Evolutionary conservation across 2,888 invertebrate genomes (phyloP).

Genomic region (Nemotelus pantherinus): DNA sequence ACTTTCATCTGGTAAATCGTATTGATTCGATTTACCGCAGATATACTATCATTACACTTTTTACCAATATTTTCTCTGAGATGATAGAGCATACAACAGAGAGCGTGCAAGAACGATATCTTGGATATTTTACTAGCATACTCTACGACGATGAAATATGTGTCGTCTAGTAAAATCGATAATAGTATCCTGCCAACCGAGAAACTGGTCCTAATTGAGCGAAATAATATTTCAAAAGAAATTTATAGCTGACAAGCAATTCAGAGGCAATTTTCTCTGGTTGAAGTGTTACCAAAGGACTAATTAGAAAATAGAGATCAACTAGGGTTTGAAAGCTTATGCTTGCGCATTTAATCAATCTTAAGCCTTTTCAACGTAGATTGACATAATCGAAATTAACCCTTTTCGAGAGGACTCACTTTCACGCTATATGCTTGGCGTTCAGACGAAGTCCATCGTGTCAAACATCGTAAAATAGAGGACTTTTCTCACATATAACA

Average conservation of each 20-base stretch:
- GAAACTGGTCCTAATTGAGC: slow-evolving; percentile 49
- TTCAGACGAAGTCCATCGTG: slow-evolving; percentile 22
- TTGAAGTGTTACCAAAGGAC: slow-evolving; percentile 18
- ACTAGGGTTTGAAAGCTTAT: neutral
- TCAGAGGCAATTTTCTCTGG: slow-evolving; percentile 38
- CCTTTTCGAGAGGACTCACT: slow-evolving; percentile 39
- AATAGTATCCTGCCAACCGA: slow-evolving; percentile 24
- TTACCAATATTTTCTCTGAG: slow-evolving; percentile 39
- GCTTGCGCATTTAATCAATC: slow-evolving; percentile 51
- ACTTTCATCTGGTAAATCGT: slow-evolving; percentile 2
- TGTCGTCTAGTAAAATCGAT: no score
- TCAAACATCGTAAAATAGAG: slow-evolving; percentile 27
- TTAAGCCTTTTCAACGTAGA: slow-evolving; percentile 46
- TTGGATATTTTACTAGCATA: no score
- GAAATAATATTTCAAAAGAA: slow-evolving; percentile 35
- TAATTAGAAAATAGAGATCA: slow-evolving; percentile 20
- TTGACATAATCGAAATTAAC: slow-evolving; percentile 49
- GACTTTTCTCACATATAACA: neutral
- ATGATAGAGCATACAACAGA: neutral
- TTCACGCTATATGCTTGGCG: neutral
- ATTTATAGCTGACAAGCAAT: slow-evolving; percentile 19
- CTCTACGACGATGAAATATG: no score
- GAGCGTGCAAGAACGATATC: no score
- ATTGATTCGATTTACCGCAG: slow-evolving; percentile 40
- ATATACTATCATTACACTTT: slow-evolving; percentile 47